Conservation (phyloP, 2,888 invertebrate genomes). For the Hoplodrina ambigua region DNA sequence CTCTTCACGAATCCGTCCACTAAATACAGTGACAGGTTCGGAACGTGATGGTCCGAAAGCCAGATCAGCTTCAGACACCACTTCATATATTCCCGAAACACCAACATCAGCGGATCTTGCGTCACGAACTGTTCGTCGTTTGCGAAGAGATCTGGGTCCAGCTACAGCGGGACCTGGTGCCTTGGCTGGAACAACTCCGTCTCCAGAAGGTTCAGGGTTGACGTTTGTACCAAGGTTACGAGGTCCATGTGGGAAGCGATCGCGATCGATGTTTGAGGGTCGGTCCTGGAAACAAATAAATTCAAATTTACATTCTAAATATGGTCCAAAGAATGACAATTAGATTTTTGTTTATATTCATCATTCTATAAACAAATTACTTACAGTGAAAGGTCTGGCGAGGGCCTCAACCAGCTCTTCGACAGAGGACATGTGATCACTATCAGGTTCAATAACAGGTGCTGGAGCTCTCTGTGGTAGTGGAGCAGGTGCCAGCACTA, state of each 20-base stretch:
- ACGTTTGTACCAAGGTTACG: constrained; percentile 91
- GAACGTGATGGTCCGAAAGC: constrained; percentile 95
- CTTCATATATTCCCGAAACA: constrained; percentile 96
- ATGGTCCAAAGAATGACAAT: no score
- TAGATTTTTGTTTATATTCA: no score
- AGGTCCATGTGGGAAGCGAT: constrained; percentile 95
- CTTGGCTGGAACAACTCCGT: constrained; percentile 87
- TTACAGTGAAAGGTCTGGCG: constrained; percentile 86
- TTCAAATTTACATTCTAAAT: not conserved
- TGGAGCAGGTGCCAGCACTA: constrained; percentile 82
- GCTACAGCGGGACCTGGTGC: constrained; percentile 87
- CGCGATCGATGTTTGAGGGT: constrained; percentile 90
- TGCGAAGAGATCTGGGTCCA: constrained; percentile 90
- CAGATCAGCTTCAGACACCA: constrained; percentile 97
- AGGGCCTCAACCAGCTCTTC: constrained; percentile 87
- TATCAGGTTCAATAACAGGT: constrained; percentile 79
- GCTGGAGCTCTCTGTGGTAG: constrained; percentile 79
- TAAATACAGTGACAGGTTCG: constrained; percentile 96
- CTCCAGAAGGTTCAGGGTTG: constrained; percentile 78
- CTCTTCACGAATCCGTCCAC: constrained; percentile 96
- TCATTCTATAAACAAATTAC: constrained; percentile 43
- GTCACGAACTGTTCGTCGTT: constrained; percentile 92
- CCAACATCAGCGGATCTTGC: constrained; percentile 96
- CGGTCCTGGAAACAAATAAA: constrained; percentile 80
- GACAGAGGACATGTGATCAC: constrained; percentile 81